Conservation (phyloP, 2,113 vertebrate species). For the Ameiurus melas region DNA sequence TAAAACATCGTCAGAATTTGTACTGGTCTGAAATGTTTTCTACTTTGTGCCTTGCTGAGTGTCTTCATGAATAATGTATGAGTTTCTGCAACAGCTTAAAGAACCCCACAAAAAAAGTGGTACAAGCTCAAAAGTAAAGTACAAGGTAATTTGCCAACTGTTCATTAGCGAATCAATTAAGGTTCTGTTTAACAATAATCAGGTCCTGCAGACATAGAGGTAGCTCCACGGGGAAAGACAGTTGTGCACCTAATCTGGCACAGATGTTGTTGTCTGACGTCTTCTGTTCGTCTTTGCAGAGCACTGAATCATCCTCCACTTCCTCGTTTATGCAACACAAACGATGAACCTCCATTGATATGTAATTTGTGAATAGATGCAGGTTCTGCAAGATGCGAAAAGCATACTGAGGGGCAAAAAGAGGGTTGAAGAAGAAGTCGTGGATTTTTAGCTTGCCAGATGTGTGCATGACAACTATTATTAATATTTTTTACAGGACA, state of each 20-base stretch:
- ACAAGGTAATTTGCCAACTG: slow-evolving; percentile 25
- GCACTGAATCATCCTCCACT: neutral
- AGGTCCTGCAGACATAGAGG: slow-evolving; percentile 6
- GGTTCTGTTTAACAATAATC: slow-evolving; percentile 28
- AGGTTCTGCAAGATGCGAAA: neutral
- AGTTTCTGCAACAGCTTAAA: neutral
- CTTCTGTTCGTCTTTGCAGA: neutral
- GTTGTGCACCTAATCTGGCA: slow-evolving; percentile 11
- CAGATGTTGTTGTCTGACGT: slow-evolving; percentile 26
- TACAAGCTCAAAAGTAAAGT: slow-evolving; percentile 20
- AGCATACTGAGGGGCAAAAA: neutral
- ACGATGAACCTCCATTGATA: neutral
- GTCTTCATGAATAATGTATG: slow-evolving; percentile 19
- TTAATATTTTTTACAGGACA: neutral
- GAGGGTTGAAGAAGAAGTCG: neutral
- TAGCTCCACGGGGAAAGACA: neutral
- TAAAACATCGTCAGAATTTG: slow-evolving; percentile 10
- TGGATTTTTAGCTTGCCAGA: neutral
- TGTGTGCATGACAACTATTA: neutral
- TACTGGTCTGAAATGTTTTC: slow-evolving; percentile 23
- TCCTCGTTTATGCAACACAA: neutral
- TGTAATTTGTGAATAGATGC: neutral
- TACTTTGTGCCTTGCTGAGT: neutral
- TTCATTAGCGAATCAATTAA: slow-evolving; percentile 26
- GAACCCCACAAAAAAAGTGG: too few relatives aligned